phyloP scores from a whole-genome alignment of 2,113 vertebrate species.

The Alethe castanea region DNA sequence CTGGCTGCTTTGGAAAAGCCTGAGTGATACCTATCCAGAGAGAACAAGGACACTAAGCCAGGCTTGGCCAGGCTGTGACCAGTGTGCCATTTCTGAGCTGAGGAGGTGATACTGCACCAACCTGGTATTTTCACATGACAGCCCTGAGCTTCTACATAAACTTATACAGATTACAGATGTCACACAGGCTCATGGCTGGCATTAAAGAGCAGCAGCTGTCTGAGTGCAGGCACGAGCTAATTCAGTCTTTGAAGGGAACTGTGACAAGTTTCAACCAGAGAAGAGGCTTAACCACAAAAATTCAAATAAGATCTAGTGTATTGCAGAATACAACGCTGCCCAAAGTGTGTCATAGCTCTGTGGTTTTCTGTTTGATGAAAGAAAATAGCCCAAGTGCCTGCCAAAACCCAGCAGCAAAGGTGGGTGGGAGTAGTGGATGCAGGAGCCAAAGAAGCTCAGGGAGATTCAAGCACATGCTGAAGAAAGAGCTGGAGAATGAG shows the following conservation, averaged over 20 bases:
- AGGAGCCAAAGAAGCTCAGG: not conserved
- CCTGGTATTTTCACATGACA: not conserved
- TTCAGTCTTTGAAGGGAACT: not conserved
- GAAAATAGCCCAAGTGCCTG: not conserved
- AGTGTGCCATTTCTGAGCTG: not conserved
- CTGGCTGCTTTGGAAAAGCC: not conserved
- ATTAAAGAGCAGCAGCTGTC: not conserved
- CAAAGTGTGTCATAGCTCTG: not conserved
- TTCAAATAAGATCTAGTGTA: not conserved
- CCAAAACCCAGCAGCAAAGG: not conserved
- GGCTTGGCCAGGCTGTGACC: not conserved
- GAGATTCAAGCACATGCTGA: not conserved
- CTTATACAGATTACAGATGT: not conserved
- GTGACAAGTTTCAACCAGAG: not conserved
- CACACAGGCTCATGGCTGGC: not conserved
- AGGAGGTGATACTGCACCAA: not conserved
- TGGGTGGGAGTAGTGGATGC: not conserved
- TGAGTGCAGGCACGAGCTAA: not conserved
- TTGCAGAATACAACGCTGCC: not conserved
- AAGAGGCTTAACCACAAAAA: not conserved
- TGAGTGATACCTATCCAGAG: not conserved
- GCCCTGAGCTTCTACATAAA: not conserved
- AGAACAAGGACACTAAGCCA: not conserved
- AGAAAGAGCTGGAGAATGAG: not conserved
- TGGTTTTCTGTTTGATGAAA: not conserved